phyloP scores from a whole-genome alignment of 2,888 invertebrate genomes.

The Ecliptopera silaceata region DNA sequence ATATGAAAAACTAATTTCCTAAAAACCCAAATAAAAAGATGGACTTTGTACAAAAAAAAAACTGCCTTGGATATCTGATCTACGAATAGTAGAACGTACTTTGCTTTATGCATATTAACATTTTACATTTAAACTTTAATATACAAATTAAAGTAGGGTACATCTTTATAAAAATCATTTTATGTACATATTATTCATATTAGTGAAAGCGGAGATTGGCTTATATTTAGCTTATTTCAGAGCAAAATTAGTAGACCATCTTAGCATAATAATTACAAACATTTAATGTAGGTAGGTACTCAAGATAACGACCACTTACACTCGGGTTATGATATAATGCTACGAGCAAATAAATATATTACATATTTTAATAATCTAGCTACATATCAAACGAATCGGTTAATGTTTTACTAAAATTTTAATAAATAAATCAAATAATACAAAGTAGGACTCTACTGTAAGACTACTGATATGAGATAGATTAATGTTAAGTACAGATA shows the following conservation, averaged over 20 bases:
- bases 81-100: too few species aligned
- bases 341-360: constrained; percentile 3
- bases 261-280: constrained; percentile 4
- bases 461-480: constrained; percentile 36
- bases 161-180: too few species aligned
- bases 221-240: neutral
- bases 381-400: constrained; percentile 19
- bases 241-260: constrained; percentile 7
- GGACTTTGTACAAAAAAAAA: too few species aligned
- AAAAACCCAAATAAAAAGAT: too few species aligned
- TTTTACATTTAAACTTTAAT: too few species aligned
- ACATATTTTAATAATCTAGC: constrained; percentile 16
- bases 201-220: neutral
- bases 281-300: neutral
- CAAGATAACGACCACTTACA: constrained; percentile 2
- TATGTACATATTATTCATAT: neutral
- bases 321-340: constrained; percentile 9
- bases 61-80: too few species aligned
- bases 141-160: too few species aligned
- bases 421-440: constrained; percentile 26
- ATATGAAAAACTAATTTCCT: too few species aligned
- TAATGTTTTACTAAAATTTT: constrained; percentile 27
- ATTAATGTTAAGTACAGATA: constrained; percentile 55
- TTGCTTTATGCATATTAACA: too few species aligned
- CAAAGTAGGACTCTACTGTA: constrained; percentile 34